Conservation (phyloP, 2,113 vertebrate genomes). For the Deroptyus accipitrinus region DNA sequence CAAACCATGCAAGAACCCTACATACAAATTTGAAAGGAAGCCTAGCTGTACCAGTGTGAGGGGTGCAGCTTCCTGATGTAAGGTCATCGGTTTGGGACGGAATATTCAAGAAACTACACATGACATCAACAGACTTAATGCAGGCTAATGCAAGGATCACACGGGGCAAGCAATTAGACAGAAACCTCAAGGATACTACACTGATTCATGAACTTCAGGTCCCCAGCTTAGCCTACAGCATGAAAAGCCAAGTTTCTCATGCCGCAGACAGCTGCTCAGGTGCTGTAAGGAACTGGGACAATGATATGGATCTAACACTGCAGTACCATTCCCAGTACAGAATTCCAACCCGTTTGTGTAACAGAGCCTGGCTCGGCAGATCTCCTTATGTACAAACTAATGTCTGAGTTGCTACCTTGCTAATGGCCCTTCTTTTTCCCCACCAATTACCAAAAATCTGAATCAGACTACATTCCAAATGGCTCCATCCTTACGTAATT, state of each 20-base stretch:
- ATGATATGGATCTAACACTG: rapidly evolving
- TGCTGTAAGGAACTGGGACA: neutral
- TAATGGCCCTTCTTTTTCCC: neutral
- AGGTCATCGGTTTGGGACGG: neutral
- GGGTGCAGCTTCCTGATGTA: neutral
- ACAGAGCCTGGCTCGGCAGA: rapidly evolving
- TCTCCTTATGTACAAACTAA: rapidly evolving
- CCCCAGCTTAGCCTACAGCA: neutral
- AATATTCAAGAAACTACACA: neutral
- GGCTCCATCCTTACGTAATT: neutral
- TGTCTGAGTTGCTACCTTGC: neutral
- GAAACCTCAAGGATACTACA: neutral
- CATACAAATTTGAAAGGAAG: neutral
- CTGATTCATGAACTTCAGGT: neutral
- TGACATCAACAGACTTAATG: neutral
- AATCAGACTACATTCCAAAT: neutral
- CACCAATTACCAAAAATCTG: neutral
- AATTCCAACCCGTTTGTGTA: neutral
- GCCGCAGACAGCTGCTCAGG: neutral
- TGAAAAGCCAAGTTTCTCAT: neutral
- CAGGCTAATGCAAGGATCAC: neutral
- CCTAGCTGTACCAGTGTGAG: neutral
- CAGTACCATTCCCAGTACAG: neutral
- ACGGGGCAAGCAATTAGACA: neutral
- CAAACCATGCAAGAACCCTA: neutral